These are phyloP conservation scores for Oncorhynchus tshawytscha DNA, from an alignment of 2,113 vertebrate species.

Conservation along the genomic window DNA sequence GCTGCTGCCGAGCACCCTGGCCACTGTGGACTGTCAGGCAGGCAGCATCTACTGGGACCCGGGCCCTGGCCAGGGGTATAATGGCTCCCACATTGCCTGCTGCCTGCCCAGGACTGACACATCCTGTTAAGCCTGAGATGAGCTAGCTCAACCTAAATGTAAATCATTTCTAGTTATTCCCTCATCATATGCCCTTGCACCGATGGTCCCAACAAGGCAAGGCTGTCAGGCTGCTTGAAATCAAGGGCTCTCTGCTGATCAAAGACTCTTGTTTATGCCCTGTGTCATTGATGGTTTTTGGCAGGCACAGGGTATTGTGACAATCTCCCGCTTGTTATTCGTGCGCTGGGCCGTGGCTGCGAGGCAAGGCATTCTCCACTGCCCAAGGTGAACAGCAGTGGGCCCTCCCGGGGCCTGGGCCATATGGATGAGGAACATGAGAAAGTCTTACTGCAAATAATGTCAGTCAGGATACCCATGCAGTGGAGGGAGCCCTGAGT, in stretches of 20 bases:
- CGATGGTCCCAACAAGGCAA: conserved; percentile 55
- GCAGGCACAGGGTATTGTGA: conserved; percentile 65
- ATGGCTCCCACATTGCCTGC: conserved; percentile 48
- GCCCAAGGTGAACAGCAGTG: conserved; percentile 55
- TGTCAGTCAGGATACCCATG: conserved; percentile 42
- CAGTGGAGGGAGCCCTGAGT: conserved; percentile 23
- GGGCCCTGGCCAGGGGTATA: conserved; percentile 43
- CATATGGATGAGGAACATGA: conserved; percentile 47
- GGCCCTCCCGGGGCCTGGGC: conserved; percentile 42
- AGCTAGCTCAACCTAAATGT: conserved; percentile 48
- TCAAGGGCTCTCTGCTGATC: conserved; percentile 65
- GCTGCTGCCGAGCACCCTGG: no score
- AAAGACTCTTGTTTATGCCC: conserved; percentile 69
- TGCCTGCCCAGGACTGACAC: conserved; percentile 58
- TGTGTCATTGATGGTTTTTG: conserved; percentile 62
- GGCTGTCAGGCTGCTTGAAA: conserved; percentile 66
- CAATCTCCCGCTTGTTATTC: conserved; percentile 62
- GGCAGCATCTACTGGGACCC: not conserved
- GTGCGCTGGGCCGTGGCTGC: conserved; percentile 36
- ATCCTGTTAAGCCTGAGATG: conserved; percentile 60
- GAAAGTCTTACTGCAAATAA: conserved; percentile 48
- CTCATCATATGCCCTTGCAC: conserved; percentile 55
- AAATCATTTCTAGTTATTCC: conserved; percentile 64
- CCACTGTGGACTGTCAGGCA: no score
- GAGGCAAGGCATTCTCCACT: conserved; percentile 26